Percentiles rank a stretch among this genome's conserved stretches.
phyloP scores from a whole-genome alignment of 2,888 invertebrate genomes.

The Drosophila suboccidentalis region DNA sequence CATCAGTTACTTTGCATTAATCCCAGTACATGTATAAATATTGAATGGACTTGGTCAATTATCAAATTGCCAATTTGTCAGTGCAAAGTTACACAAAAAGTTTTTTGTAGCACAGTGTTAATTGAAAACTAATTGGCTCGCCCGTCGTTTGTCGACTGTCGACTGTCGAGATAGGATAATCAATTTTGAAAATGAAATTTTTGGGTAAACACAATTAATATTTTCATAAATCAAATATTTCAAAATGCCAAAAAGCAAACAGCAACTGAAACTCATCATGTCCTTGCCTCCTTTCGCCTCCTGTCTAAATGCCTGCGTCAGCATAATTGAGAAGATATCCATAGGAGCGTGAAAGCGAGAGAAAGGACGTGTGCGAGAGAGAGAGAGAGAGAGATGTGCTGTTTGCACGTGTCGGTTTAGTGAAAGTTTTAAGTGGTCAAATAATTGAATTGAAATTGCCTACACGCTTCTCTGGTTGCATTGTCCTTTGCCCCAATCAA shows the following conservation, averaged over 20 bases:
- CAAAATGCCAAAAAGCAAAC: conserved; percentile 43
- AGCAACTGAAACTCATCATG: conserved; percentile 1
- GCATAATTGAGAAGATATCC: conserved; percentile 45
- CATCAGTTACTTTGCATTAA: conserved; percentile 6
- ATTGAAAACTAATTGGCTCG: conserved; percentile 48
- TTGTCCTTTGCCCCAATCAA: conserved; percentile 1
- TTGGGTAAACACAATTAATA: conserved; percentile 59
- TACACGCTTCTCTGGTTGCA: conserved; percentile 8
- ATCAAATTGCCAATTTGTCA: conserved; percentile 8
- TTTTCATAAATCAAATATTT: conserved; percentile 46
- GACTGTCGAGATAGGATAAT: conserved; percentile 18
- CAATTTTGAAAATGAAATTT: conserved; percentile 58
- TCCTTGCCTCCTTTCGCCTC: not conserved
- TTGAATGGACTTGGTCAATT: conserved; percentile 27
- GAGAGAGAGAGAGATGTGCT: not conserved
- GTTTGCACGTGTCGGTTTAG: conserved; percentile 19
- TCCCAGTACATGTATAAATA: conserved; percentile 28
- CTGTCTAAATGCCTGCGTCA: conserved; percentile 23
- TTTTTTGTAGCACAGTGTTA: conserved; percentile 27
- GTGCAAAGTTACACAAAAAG: conserved; percentile 22
- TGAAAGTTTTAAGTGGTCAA: conserved; percentile 24
- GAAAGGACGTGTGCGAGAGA: not conserved
- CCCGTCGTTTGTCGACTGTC: not conserved
- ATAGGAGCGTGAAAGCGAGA: not conserved
- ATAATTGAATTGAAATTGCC: conserved; percentile 27